Conservation (phyloP, 2,113 vertebrate species). For the Notothenia coriiceps region DNA sequence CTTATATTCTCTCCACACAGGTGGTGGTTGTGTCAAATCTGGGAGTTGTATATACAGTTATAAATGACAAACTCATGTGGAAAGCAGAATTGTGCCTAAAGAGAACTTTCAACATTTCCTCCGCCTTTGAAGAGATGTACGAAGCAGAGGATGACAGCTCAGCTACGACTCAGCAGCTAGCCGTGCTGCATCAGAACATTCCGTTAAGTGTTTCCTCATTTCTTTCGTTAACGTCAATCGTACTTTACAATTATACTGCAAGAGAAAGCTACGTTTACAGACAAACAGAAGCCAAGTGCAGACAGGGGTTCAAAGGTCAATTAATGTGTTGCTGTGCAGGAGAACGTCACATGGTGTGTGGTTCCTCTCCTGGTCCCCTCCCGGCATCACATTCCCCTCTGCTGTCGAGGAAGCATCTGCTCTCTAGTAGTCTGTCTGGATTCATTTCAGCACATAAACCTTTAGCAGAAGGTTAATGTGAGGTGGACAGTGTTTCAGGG, state of each 20-base stretch:
- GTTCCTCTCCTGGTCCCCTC: neutral
- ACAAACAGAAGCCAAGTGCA: neutral
- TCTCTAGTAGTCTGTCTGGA: neutral
- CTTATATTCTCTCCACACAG: neutral
- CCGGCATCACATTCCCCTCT: constrained; percentile 27
- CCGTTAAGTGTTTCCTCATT: neutral
- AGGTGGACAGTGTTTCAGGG: constrained; percentile 8
- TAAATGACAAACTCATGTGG: neutral
- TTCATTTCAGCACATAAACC: constrained; percentile 1
- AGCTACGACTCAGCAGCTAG: neutral
- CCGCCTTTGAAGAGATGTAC: neutral
- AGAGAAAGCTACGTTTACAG: neutral
- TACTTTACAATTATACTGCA: neutral
- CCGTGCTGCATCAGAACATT: neutral
- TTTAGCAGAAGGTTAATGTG: neutral
- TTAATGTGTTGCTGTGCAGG: neutral
- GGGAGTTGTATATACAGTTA: neutral
- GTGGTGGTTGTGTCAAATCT: neutral
- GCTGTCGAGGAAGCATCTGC: constrained; percentile 1
- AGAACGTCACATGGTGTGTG: neutral
- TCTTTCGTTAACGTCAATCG: neutral
- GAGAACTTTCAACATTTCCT: neutral
- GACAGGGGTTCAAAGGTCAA: neutral
- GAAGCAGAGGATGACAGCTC: neutral
- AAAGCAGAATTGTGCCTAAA: too few relatives aligned